phyloP scores from a whole-genome alignment of 2,113 vertebrate species.

The Spea bombifrons region DNA sequence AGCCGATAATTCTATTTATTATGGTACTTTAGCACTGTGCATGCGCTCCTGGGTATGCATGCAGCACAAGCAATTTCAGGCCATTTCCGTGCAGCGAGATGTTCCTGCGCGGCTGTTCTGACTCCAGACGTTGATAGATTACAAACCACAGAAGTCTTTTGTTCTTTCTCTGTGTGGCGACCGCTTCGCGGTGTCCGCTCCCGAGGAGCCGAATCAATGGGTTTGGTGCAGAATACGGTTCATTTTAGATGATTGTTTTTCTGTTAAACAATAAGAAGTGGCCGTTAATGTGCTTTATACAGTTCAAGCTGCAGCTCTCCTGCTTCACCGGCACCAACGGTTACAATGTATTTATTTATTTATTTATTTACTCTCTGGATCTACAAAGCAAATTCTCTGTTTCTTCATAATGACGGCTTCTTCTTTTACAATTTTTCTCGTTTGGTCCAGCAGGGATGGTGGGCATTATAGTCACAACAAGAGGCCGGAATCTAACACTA shows the following conservation, averaged over 20 bases:
- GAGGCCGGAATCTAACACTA: no score
- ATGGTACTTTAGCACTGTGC: constrained; percentile 23
- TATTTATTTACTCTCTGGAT: no score
- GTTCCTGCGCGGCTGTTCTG: constrained; percentile 16
- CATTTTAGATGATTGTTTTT: not conserved
- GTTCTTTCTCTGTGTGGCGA: constrained; percentile 41
- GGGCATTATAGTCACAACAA: no score
- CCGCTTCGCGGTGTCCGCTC: not conserved
- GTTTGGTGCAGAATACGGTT: not conserved
- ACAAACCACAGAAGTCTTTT: constrained; percentile 34
- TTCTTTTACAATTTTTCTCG: no score
- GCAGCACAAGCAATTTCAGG: constrained; percentile 39
- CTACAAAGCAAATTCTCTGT: no score
- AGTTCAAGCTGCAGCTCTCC: not conserved
- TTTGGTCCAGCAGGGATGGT: no score
- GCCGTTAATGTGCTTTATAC: not conserved
- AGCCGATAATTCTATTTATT: constrained; percentile 47
- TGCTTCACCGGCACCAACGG: not conserved
- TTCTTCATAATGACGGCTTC: no score
- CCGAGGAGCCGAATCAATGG: not conserved
- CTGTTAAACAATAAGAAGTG: not conserved
- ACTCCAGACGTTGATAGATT: constrained; percentile 52
- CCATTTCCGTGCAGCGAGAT: constrained; percentile 40
- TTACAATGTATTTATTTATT: not conserved
- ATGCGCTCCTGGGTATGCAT: constrained; percentile 27